Conservation (phyloP, 1,140 invertebrate genomes). For the Callitettix versicolor region DNA sequence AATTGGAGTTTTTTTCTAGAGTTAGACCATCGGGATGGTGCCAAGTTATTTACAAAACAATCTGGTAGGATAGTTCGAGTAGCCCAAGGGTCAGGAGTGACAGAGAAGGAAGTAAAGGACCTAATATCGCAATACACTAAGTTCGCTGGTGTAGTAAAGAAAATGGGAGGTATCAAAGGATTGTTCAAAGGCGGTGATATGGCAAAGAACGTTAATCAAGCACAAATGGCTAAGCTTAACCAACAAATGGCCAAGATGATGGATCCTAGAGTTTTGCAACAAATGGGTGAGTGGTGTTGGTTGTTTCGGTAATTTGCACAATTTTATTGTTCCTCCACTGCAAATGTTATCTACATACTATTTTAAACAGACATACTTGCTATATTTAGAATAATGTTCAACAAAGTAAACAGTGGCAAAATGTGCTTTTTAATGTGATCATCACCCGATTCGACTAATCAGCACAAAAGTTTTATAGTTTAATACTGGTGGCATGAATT, state of each 20-base stretch:
- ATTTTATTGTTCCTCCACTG: too few species aligned
- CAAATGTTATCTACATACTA: too few species aligned
- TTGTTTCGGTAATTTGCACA: too few species aligned
- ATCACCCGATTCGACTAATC: too few species aligned
- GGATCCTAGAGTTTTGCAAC: conserved; percentile 93
- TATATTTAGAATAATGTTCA: neutral
- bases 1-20: conserved; percentile 50
- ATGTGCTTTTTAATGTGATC: too few species aligned
- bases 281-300: conserved; percentile 56
- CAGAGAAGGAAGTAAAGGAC: conserved; percentile 93
- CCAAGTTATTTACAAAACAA: conserved; percentile 94
- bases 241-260: conserved; percentile 99
- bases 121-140: conserved; percentile 97
- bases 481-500: too few species aligned
- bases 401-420: too few species aligned
- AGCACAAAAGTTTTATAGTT: too few species aligned
- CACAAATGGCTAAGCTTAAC: conserved; percentile 97
- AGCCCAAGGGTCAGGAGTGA: conserved; percentile 90
- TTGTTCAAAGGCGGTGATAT: conserved; percentile 97
- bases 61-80: conserved; percentile 75
- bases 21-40: conserved; percentile 91
- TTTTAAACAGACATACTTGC: too few species aligned
- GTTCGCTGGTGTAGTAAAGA: conserved; percentile 98
- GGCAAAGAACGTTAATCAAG: conserved; percentile 96
- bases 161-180: conserved; percentile 99